Conservation (phyloP, 2,888 invertebrate genomes). For the Tetragonula carbonaria region DNA sequence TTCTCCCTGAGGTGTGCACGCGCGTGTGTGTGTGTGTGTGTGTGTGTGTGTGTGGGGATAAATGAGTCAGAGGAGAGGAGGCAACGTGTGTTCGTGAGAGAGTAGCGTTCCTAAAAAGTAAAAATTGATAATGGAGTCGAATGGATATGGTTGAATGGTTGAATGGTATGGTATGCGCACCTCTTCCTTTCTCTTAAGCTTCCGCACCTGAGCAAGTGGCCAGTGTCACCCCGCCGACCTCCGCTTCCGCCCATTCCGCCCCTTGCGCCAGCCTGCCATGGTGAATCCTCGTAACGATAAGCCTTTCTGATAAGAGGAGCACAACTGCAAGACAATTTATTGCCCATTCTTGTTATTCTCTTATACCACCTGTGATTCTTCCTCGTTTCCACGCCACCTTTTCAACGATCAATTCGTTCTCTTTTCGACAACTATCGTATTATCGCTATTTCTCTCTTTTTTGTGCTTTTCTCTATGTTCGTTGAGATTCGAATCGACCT, state of each 20-base stretch:
- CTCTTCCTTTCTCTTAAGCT: conserved; percentile 84
- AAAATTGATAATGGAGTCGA: conserved; percentile 63
- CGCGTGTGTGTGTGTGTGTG: too few relatives aligned
- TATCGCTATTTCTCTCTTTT: conserved; percentile 11
- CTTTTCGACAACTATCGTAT: background rate
- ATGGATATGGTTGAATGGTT: conserved; percentile 73
- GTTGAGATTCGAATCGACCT: conserved; percentile 30
- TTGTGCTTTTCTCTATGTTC: background rate
- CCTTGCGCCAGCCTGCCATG: conserved; percentile 91
- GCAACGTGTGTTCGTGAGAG: conserved; percentile 3
- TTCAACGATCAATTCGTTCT: conserved; percentile 16
- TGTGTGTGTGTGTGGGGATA: too few relatives aligned
- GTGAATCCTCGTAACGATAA: conserved; percentile 98
- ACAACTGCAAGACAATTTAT: conserved; percentile 98
- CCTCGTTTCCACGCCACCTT: conserved; percentile 13
- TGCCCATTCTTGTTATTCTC: conserved; percentile 89
- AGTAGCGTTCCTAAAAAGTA: conserved; percentile 57
- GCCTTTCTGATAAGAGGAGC: conserved; percentile 98
- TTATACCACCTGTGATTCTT: conserved; percentile 55
- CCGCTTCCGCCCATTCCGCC: conserved; percentile 75
- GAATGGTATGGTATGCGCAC: conserved; percentile 83
- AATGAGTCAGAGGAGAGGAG: background rate
- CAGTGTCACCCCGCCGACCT: conserved; percentile 82
- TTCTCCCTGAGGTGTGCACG: conserved; percentile 59
- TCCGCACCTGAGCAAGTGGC: conserved; percentile 90